Base-by-base conservation (phyloP, 2,888 invertebrate species). In the Eilema sororculum region DNA sequence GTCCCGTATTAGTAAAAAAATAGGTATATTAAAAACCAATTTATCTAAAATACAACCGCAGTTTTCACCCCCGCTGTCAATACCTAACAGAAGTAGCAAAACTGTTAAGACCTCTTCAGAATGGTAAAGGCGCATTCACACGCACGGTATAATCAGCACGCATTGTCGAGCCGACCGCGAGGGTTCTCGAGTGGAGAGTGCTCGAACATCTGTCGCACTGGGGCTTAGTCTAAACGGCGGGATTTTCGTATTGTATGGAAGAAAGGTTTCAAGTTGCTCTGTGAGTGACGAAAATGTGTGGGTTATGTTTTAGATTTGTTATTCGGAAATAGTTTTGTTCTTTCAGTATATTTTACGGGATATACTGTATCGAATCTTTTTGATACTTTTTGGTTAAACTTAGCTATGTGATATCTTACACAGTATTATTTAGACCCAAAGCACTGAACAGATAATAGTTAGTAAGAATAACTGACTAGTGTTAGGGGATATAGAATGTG, bases 141-240 rank as follows among this genome's bases (percentile, higher is more conserved):
- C 78, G 74, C 72, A 76, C 81, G 81, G 77, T 74, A 75, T 85
- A 85, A 85, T 85, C 83, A 86, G 85, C 84, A 83, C 85, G 82
- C 82, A 80, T 76, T 75, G 85, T 83, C 75, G 77, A 83, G 85
- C 83, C 86, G 86, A 85, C 86, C 84, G 86, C 68, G 77, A 92
- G 92, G 76, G 86, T 80, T 59, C 92, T 92, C 76, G 78, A 88
- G 78, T 84, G 80, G 81, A 92, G 90, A 74, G 74, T 85, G 79
- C 91, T 92, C 84, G 86, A 91, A 90, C 92, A 92, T 91, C 91
- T 92, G 92, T 91, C 92, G 90, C 87, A 85, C 60, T 73, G 76
- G 77, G 78, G 81, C 81, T 80, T 78, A 80, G 76, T 81, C 79
- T 84, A 81, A 84, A 80, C 78, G 86, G 76, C 61, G 71, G 78